These are phyloP conservation scores for Blera fallax DNA, from an alignment of 2,888 invertebrate genomes.

Conservation along the genomic window DNA sequence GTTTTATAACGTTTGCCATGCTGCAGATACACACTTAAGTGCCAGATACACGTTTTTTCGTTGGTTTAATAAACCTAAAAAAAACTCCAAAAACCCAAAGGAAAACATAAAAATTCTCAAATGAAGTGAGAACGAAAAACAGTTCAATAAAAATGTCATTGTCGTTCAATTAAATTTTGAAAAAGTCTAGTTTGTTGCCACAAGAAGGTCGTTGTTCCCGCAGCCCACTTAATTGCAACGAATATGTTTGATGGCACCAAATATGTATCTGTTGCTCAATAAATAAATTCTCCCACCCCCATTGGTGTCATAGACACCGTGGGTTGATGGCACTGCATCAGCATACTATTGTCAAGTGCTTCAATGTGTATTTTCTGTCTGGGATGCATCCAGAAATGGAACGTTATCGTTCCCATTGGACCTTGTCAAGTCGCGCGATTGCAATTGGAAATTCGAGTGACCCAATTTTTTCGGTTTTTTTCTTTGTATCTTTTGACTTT, in stretches of 20 bases:
- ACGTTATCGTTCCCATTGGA: constrained; percentile 7
- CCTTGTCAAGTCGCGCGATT: constrained; percentile 23
- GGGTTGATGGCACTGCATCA: constrained; percentile 4
- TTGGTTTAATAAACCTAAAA: neutral
- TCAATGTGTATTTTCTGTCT: neutral
- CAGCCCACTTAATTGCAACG: neutral
- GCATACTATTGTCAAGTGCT: constrained; percentile 16
- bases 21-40: too few species aligned
- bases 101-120: neutral
- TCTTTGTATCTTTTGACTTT: constrained; percentile 28
- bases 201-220: neutral
- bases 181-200: neutral
- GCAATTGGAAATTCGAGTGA: constrained; percentile 35
- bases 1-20: neutral
- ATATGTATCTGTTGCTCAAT: neutral
- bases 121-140: constrained; percentile 44
- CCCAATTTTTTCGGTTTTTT: too few species aligned
- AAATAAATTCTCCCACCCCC: constrained; percentile 35
- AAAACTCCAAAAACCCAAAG: neutral
- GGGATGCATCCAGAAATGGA: constrained; percentile 14
- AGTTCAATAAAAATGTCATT: constrained; percentile 61
- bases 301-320: neutral
- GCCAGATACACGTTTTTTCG: neutral
- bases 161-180: constrained; percentile 34
- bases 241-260: constrained; percentile 7